Conservation (phyloP, 2,113 vertebrate genomes). For the Odocoileus virginianus region DNA sequence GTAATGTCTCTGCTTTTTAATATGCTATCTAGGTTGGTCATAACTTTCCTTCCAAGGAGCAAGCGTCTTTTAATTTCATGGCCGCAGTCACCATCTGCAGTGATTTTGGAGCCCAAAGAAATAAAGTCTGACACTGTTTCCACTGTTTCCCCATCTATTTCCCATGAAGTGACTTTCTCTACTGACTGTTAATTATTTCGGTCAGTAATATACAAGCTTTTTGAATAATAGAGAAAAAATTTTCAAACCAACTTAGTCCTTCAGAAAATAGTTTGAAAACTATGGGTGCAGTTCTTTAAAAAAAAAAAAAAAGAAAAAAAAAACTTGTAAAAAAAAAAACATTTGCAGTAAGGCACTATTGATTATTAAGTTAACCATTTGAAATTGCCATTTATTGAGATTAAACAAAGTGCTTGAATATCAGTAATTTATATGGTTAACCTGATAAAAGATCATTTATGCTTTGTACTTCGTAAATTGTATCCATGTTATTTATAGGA, state of each 20-base stretch:
- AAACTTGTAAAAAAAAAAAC: not conserved
- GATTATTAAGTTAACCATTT: not conserved
- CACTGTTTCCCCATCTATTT: too few relatives aligned
- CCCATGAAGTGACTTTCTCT: not conserved
- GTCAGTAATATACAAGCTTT: not conserved
- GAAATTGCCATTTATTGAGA: not conserved
- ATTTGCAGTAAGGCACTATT: not conserved
- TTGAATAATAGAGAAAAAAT: not conserved
- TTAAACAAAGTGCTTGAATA: not conserved
- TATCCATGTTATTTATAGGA: not conserved
- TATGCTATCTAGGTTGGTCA: too few relatives aligned
- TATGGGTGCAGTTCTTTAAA: not conserved
- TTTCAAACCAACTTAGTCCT: not conserved
- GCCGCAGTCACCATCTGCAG: too few relatives aligned
- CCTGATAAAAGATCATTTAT: not conserved
- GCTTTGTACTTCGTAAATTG: not conserved
- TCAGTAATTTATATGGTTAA: not conserved
- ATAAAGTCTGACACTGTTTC: too few relatives aligned
- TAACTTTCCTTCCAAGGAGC: too few relatives aligned
- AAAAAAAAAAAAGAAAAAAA: not conserved
- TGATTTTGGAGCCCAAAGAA: too few relatives aligned
- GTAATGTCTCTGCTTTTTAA: too few relatives aligned
- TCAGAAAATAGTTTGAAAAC: not conserved
- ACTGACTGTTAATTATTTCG: not conserved
- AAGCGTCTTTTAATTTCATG: too few relatives aligned